Evolutionary conservation across 1,140 invertebrate species (phyloP).

Genomic region (Argopecten irradians): DNA sequence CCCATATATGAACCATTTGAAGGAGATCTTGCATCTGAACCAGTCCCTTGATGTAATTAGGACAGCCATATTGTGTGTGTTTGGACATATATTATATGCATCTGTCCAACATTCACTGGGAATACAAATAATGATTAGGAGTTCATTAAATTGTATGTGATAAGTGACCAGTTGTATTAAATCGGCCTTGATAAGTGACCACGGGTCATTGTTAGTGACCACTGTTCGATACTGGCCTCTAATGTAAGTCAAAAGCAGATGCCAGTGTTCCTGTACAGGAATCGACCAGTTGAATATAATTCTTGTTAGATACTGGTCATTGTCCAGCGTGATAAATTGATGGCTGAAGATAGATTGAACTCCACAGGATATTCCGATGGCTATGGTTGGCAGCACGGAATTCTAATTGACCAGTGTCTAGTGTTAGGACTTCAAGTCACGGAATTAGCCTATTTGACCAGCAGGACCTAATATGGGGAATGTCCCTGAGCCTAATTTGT

Average conservation of each 20-base stretch:
- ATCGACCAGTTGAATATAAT: constrained; percentile 18
- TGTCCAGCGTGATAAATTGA: constrained; percentile 11
- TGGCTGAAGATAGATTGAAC: neutral
- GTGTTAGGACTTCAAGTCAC: constrained; percentile 15
- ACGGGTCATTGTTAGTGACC: neutral
- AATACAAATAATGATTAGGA: neutral
- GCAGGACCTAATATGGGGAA: neutral
- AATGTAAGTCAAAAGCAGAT: neutral
- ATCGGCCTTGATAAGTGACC: neutral
- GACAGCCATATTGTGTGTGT: neutral
- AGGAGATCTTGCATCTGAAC: neutral
- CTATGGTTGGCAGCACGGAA: neutral
- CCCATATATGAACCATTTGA: neutral
- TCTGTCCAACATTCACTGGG: neutral
- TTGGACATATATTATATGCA: neutral
- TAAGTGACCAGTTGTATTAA: neutral
- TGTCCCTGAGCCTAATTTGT: neutral
- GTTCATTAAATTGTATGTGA: constrained; percentile 16
- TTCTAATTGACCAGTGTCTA: constrained; percentile 14
- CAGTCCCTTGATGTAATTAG: neutral
- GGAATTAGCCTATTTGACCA: constrained; percentile 11
- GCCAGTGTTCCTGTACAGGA: neutral
- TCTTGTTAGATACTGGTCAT: constrained; percentile 1
- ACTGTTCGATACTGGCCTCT: neutral
- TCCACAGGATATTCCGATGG: neutral